Percentiles rank a stretch among this genome's conserved stretches.
phyloP scores from a whole-genome alignment of 2,797 vertebrate genomes.

The Centropyge bicolor region DNA sequence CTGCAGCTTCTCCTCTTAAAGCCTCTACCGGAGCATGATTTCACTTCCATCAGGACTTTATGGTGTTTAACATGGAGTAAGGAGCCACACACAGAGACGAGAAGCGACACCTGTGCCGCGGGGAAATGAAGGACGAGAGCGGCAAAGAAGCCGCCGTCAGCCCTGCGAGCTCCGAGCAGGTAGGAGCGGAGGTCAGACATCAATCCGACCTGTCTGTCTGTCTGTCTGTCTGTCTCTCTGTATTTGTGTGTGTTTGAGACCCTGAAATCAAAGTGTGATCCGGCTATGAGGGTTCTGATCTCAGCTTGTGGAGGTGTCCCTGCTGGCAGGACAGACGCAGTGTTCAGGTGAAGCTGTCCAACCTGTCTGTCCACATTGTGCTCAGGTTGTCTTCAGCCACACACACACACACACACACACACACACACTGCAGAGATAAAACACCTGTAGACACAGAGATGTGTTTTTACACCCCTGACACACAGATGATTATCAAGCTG shows the following conservation, averaged over 20 bases:
- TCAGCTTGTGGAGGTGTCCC: not conserved
- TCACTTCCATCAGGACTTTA: not conserved
- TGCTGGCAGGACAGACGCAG: not conserved
- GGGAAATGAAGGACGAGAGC: conserved; percentile 79
- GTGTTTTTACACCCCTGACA: conserved; percentile 18
- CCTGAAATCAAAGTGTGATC: not conserved
- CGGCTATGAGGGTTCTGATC: not conserved
- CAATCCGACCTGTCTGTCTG: not conserved
- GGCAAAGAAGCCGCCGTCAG: conserved; percentile 64
- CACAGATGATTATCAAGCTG: not conserved
- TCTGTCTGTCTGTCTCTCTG: not conserved
- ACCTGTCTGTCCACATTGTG: conserved; percentile 74
- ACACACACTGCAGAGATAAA: not conserved
- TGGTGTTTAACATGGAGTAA: conserved; percentile 34
- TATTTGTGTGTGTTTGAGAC: no score
- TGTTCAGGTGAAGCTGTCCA: conserved; percentile 34
- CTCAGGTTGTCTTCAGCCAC: not conserved
- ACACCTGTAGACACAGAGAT: conserved; percentile 11
- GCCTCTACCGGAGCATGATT: not conserved
- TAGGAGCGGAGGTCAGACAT: conserved; percentile 44
- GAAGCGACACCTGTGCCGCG: conserved; percentile 30
- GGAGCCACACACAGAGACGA: not conserved
- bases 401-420: not conserved
- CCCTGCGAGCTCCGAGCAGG: conserved; percentile 65
- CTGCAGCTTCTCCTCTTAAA: not conserved